These are phyloP conservation scores for Delphinus delphis DNA, from an alignment of 2,113 vertebrate genomes.

Conservation along the genomic window DNA sequence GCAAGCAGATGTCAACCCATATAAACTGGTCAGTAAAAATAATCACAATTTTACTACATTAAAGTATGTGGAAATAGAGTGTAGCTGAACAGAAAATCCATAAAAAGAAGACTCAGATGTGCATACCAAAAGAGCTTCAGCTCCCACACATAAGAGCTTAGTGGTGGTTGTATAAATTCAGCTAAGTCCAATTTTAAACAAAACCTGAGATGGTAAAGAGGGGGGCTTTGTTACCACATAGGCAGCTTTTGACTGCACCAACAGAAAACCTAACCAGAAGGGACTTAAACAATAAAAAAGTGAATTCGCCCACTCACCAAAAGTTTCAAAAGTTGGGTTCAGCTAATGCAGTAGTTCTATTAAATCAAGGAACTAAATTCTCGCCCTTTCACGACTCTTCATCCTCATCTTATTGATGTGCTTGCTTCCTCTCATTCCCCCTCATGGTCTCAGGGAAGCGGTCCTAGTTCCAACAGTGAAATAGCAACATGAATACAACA, in stretches of 20 bases:
- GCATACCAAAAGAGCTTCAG: constrained; percentile 66
- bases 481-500: background rate
- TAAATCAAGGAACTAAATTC: background rate
- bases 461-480: background rate
- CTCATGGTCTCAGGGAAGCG: background rate
- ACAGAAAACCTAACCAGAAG: background rate
- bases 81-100: constrained; percentile 68
- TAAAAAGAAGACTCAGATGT: constrained; percentile 59
- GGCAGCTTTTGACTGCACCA: background rate
- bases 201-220: background rate
- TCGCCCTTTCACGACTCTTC: background rate
- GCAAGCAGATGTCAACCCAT: constrained; percentile 50
- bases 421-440: background rate
- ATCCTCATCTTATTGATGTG: background rate
- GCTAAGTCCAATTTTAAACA: background rate
- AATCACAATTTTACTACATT: constrained; percentile 71
- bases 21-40: constrained; percentile 69
- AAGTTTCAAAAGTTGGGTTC: background rate
- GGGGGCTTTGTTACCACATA: background rate
- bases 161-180: constrained; percentile 17
- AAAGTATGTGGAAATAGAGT: constrained; percentile 69
- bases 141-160: background rate
- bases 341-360: background rate
- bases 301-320: background rate
- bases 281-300: background rate